Evolutionary conservation across 1,140 invertebrate species (phyloP), one percentile per base, ranked within the genome.

Genomic region (Saxidomus purpurata): DNA sequence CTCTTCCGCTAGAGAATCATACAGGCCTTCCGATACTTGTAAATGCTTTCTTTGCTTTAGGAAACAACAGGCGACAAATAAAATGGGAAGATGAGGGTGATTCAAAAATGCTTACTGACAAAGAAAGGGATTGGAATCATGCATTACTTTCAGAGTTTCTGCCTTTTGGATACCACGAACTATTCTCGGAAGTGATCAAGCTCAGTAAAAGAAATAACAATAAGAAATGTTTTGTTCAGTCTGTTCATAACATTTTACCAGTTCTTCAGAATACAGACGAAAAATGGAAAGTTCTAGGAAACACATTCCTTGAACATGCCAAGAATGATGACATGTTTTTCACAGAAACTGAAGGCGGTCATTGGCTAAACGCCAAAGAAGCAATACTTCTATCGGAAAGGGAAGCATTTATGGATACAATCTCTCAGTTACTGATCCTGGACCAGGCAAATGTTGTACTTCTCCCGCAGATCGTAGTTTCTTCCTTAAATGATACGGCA

Each of bases 21-120:
- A 92, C 93, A 9, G 94, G 94, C 3, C 89, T 94, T 25, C 94
- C 93, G 19, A 90, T 94, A 6, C 93, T 93, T 69, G 79, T 94
- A 38, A 93, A 93, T 87, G 93, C 90, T 17, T 93, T 90, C 61
- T 93, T 94, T 86, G 90, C 92, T 2, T 59, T 94, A 22, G 91
- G 91, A 47, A 89, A 92, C 63, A 92, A 94, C 83, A 77, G 93
- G 34, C 86, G 92, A 28, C 90, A 94, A 15, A 52, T 94, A 40
- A 93, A 90, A 67, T 93, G 93, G 93, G 89, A 91, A 52, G 84
- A 89, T n/a, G 77, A 38, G 55, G 49, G 80, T 19, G 81, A 69
- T 36, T 31, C 49, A 17, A 9, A 22, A 47, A 2, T 22, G 31
- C 69, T 34, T 15, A 52, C 55, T 9, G 47, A 81, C 0, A 77